Conservation (phyloP, 2,113 vertebrate genomes). For the Oryzias javanicus region DNA sequence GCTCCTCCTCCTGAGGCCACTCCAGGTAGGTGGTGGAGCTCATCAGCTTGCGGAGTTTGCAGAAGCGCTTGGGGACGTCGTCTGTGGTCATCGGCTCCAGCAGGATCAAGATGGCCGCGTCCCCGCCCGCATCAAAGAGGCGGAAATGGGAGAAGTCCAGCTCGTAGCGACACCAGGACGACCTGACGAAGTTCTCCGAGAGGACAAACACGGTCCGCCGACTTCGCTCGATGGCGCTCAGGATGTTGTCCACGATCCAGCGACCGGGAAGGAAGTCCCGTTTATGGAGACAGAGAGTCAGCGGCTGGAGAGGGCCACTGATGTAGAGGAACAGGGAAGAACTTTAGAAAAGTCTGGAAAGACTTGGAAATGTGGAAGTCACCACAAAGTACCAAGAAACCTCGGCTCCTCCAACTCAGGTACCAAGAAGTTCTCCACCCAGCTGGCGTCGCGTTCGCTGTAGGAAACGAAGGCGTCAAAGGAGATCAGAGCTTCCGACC, state of each 20-base stretch:
- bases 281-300: slow-evolving; percentile 87
- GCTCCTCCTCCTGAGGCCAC: slow-evolving; percentile 79
- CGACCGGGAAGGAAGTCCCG: slow-evolving; percentile 87
- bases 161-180: slow-evolving; percentile 95
- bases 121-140: slow-evolving; percentile 77
- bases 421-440: slow-evolving; percentile 87
- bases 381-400: slow-evolving; percentile 1
- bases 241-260: slow-evolving; percentile 91
- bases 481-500: slow-evolving; percentile 27
- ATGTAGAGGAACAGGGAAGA: slow-evolving; percentile 11
- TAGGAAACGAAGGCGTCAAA: slow-evolving; percentile 92
- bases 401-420: slow-evolving; percentile 78
- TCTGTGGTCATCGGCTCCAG: slow-evolving; percentile 84
- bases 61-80: slow-evolving; percentile 87
- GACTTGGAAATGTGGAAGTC: too few relatives aligned
- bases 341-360: background rate
- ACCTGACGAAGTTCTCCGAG: slow-evolving; percentile 86
- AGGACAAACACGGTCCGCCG: slow-evolving; percentile 85
- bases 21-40: slow-evolving; percentile 90
- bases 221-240: slow-evolving; percentile 86
- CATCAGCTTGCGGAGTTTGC: slow-evolving; percentile 86
- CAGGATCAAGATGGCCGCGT: slow-evolving; percentile 80
- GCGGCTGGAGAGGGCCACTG: slow-evolving; percentile 24
- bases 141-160: slow-evolving; percentile 92
- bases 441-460: slow-evolving; percentile 84